Evolutionary conservation across 2,797 vertebrate species (phyloP).

Genomic region (Euthynnus affinis): DNA sequence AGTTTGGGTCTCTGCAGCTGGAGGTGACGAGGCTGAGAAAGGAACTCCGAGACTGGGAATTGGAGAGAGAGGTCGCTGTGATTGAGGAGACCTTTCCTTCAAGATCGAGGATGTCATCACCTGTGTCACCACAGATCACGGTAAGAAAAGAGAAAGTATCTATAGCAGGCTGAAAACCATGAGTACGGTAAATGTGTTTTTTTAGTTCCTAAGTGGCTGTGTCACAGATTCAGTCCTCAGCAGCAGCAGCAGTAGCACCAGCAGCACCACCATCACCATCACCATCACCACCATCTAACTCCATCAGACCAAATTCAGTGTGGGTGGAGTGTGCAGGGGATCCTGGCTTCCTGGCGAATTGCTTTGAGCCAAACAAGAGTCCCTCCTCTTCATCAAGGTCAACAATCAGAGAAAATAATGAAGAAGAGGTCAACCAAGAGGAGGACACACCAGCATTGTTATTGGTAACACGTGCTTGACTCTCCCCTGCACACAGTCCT

Average conservation of each 20-base stretch:
- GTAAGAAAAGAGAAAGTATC: slow-evolving; percentile 47
- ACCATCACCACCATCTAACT: background rate
- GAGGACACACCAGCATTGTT: slow-evolving; percentile 47
- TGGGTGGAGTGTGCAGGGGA: slow-evolving; percentile 81
- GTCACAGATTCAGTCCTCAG: slow-evolving; percentile 55
- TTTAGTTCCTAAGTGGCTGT: slow-evolving; percentile 20
- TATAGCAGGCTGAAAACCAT: background rate
- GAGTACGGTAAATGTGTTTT: background rate
- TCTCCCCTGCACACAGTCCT: background rate
- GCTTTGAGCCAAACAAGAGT: slow-evolving; percentile 59
- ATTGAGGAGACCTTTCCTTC: slow-evolving; percentile 28
- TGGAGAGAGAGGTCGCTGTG: slow-evolving; percentile 52
- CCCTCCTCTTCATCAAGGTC: slow-evolving; percentile 44
- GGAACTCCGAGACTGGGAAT: slow-evolving; percentile 80
- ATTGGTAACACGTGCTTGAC: slow-evolving; percentile 66
- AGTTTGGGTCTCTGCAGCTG: slow-evolving; percentile 85
- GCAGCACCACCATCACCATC: background rate
- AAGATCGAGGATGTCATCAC: slow-evolving; percentile 17
- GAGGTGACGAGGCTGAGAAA: slow-evolving; percentile 87
- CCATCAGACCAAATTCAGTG: slow-evolving; percentile 70
- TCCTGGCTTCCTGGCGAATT: slow-evolving; percentile 67
- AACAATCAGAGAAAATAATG: slow-evolving; percentile 17
- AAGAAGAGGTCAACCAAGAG: slow-evolving; percentile 27
- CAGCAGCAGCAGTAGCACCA: background rate
- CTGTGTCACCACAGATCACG: slow-evolving; percentile 7